Evolutionary conservation across 2,797 vertebrate genomes (phyloP).

Genomic region (Sebastes baramenuke): DNA sequence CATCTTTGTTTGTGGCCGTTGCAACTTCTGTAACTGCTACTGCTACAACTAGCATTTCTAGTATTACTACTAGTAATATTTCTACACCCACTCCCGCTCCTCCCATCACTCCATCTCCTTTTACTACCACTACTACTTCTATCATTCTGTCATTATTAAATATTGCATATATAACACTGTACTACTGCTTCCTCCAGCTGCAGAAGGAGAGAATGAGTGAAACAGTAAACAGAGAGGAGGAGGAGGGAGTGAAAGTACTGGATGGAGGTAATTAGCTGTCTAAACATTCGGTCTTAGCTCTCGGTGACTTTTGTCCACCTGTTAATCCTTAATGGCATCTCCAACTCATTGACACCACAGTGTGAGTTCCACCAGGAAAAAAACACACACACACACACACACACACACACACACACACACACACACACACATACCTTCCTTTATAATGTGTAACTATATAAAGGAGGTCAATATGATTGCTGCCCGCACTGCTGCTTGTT

Average conservation of each 20-base stretch:
- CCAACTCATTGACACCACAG: conserved; percentile 62
- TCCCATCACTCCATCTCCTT: too few species aligned
- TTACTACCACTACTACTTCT: too few species aligned
- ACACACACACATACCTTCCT: neutral
- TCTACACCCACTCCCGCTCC: neutral
- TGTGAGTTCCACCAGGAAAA: conserved; percentile 1
- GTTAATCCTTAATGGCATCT: conserved; percentile 65
- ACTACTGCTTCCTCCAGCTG: neutral
- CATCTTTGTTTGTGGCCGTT: too few species aligned
- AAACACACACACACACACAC: neutral
- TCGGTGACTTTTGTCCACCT: conserved; percentile 55
- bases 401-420: neutral
- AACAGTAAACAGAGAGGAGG: neutral
- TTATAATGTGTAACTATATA: neutral
- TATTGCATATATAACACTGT: neutral
- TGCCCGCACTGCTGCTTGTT: conserved; percentile 5
- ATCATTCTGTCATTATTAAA: too few species aligned
- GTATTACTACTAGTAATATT: neutral
- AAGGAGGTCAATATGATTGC: neutral
- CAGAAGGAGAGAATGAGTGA: neutral
- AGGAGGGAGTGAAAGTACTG: neutral
- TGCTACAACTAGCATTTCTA: too few species aligned
- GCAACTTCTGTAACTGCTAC: too few species aligned
- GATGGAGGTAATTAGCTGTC: conserved; percentile 59
- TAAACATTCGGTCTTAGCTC: conserved; percentile 62